Evolutionary conservation across 2,113 vertebrate species (phyloP), one percentile per base, ranked within the genome.

Genomic region (Petroica traversi): DNA sequence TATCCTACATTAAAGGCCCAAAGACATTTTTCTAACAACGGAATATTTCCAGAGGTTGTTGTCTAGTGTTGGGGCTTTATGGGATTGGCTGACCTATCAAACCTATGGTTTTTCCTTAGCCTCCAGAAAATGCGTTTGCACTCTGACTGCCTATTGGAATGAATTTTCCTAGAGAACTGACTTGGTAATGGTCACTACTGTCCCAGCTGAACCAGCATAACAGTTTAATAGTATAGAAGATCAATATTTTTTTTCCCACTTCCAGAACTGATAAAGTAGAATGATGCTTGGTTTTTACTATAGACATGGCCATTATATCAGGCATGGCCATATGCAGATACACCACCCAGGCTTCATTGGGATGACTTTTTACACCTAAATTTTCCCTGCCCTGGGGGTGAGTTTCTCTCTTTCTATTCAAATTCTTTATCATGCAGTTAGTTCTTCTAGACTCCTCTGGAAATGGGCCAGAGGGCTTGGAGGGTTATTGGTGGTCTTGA

Each of bases 121-220:
- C 31, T 86, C 14, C 28, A 67, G 34, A 75, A 55, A 28, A 62
- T 9, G 12, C 43, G 16, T 29, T 38, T 82, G 36, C 26, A 34
- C 36, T 74, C 25, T 40, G 24, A 4, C 31, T 91, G 12, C 16
- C 46, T 34, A 0, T 8, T 62, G 41, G 38, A 84, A 29, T 45
- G 41, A 57, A 33, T 11, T 64, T 40, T 62, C 14, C 24, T 38
- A 57, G n/a, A 86, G 41, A 49, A 43, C 33, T 52, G 2, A 20
- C 19, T 29, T 66, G n/a, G 2, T 52, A 43, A 48, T 9, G 7
- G 18, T 64, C 40, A 31, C 29, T 51, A 8, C 3, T 0, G 1
- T 62, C 80, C 31, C 57, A 87, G 43, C n/a, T n/a, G 19, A 81
- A 34, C 11, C 16, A 86, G 18, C 2, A 9, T 57, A 61, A 31